Base-by-base conservation (phyloP, 92 coral and sea anemone genomes). In the Pocillopora meandrina region DNA sequence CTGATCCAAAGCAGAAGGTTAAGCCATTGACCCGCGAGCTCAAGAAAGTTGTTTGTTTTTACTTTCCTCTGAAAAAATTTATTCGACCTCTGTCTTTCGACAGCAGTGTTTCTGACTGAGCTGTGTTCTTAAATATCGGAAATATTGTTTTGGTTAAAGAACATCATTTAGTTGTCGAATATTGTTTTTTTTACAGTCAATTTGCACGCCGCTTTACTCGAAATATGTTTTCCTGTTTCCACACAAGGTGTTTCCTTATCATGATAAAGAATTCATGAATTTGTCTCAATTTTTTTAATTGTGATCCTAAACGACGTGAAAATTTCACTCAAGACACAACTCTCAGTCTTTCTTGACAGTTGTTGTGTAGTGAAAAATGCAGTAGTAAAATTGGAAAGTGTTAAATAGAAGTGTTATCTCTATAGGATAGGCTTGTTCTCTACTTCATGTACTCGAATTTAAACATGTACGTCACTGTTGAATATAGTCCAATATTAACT, bases 21-120 rank as follows among this genome's bases (percentile, higher is more conserved):
- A 35, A 62, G 20, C 55, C 31, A 49, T 64, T 74, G 64, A 62
- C 26, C 31, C 13, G 13, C 6, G 62, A 34, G 21, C 79, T 71
- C 71, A 78, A 71, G 79, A 71, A 71, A 71, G 9, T 21, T 36
- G 86, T 82, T 71, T 82, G 61, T 71, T 80, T 80, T 67, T 56
- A 59, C n/a, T 61, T 61, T 1, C 47, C 49, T 47, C 33, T 31
- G 34, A 57, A 55, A 47, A 80, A 56, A 55, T 80, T 42, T 17
- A 35, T 34, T 82, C 21, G 61, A 66, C 63, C 21, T 10, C 74
- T 31, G 20, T n/a, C 57, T 35, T 36, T 23, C 23, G 61, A 57
- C 78, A 16, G 15, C 13, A 58, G 33, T 56, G 3, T 57, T 58
- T 17, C 11, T 33, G 19, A 26, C 56, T 9, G 47, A 34, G 71